Evolutionary conservation across 2,797 vertebrate genomes (phyloP).

Genomic region (Falco naumanni): DNA sequence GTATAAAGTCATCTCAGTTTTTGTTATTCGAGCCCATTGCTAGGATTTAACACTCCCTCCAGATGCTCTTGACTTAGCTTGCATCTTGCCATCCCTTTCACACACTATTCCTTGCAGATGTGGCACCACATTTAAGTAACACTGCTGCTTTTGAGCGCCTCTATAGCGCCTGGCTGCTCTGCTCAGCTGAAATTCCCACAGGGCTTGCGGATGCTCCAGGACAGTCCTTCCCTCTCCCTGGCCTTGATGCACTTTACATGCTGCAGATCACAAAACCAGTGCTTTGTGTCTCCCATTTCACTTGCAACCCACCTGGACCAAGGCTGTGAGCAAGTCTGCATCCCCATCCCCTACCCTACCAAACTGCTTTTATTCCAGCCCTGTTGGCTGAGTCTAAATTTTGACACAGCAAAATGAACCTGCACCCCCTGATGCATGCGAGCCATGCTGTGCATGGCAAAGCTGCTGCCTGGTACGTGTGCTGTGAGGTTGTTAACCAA

Average conservation of each 20-base stretch:
- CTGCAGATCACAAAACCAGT: neutral
- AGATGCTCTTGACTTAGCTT: fast-evolving
- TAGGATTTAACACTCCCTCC: neutral
- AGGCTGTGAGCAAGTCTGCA: neutral
- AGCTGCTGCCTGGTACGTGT: fast-evolving
- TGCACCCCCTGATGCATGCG: fast-evolving
- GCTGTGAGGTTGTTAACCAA: neutral
- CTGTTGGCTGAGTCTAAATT: fast-evolving
- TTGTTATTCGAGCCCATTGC: neutral
- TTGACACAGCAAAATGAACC: neutral
- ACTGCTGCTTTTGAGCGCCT: neutral
- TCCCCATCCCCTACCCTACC: neutral
- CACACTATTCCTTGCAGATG: neutral
- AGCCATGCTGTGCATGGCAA: neutral
- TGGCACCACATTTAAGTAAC: neutral
- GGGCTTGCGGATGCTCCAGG: neutral
- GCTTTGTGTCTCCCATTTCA: neutral
- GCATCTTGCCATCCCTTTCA: neutral
- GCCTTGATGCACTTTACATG: neutral
- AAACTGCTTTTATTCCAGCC: neutral
- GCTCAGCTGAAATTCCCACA: neutral
- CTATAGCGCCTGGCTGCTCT: fast-evolving
- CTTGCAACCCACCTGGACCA: fast-evolving
- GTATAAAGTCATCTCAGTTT: neutral
- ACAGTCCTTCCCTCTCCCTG: neutral